Evolutionary conservation across 2,888 invertebrate species (phyloP).

Genomic region (Koerneria pararmatus): DNA sequence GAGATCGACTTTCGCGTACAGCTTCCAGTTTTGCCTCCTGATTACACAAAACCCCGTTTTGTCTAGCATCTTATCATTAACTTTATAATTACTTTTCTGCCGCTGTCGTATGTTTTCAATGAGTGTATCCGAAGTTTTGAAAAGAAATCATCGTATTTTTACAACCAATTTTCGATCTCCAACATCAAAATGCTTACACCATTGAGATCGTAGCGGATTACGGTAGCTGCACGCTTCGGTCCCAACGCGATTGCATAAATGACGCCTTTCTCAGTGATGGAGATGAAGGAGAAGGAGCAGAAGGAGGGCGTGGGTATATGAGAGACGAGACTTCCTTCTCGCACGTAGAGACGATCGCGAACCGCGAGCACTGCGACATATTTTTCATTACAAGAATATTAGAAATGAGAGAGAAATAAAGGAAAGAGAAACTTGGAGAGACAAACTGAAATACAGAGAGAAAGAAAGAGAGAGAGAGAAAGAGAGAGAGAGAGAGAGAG

Average conservation of each 20-base stretch:
- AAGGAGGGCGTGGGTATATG: too few relatives aligned
- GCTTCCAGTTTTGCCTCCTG: too few relatives aligned
- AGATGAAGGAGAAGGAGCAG: constrained; percentile 5
- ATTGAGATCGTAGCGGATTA: constrained; percentile 25
- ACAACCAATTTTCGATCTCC: too few relatives aligned
- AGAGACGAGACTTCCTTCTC: too few relatives aligned
- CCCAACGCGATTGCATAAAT: constrained; percentile 24
- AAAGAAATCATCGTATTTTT: too few relatives aligned
- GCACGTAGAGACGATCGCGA: constrained; percentile 47
- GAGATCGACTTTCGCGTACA: constrained; percentile 31
- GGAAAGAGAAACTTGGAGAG: too few relatives aligned
- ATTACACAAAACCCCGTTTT: background rate
- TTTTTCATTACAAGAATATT: too few relatives aligned
- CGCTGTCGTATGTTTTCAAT: too few relatives aligned
- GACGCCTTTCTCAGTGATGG: constrained; percentile 3
- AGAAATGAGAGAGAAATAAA: too few relatives aligned
- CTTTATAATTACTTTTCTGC: background rate
- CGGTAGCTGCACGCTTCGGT: constrained; percentile 20
- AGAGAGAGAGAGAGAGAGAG: background rate
- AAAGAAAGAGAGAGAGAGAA: background rate
- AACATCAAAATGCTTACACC: constrained; percentile 5
- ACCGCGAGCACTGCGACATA: too few relatives aligned
- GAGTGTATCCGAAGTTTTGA: too few relatives aligned
- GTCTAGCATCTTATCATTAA: background rate
- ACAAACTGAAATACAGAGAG: too few relatives aligned